phyloP scores from a whole-genome alignment of 1,140 invertebrate species.

The Magallana angulata region DNA sequence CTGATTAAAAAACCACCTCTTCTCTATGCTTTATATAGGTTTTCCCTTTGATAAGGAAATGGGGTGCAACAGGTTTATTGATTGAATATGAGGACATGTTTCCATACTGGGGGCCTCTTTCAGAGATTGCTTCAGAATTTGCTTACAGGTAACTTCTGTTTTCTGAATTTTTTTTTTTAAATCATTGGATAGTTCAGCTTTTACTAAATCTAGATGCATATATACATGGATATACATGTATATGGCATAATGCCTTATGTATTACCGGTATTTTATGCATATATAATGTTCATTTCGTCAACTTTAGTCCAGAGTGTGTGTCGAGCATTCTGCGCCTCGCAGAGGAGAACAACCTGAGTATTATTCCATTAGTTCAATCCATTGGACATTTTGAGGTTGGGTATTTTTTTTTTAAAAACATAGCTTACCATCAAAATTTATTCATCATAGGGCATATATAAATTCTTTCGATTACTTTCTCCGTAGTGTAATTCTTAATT shows the following conservation, averaged over 20 bases:
- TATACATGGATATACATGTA: too few species aligned
- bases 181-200: too few species aligned
- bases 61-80: conserved; percentile 93
- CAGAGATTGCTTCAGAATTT: conserved; percentile 86
- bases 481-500: neutral
- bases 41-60: conserved; percentile 83
- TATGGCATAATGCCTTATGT: too few species aligned
- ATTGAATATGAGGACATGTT: conserved; percentile 99
- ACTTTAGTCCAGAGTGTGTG: conserved; percentile 86
- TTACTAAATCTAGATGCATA: too few species aligned
- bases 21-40: neutral
- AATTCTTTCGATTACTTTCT: too few species aligned
- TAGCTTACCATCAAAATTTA: too few species aligned
- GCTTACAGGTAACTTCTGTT: conserved; percentile 83
- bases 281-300: neutral
- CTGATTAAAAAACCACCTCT: neutral
- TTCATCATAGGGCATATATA: too few species aligned
- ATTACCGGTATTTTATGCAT: neutral
- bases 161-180: too few species aligned
- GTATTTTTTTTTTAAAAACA: too few species aligned
- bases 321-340: conserved; percentile 83
- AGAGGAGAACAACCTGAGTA: conserved; percentile 85
- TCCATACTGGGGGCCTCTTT: conserved; percentile 88
- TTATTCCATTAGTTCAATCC: conserved; percentile 96
- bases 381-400: conserved; percentile 89